phyloP scores from a whole-genome alignment of 1,140 invertebrate genomes.

The Drosophila setifemur region DNA sequence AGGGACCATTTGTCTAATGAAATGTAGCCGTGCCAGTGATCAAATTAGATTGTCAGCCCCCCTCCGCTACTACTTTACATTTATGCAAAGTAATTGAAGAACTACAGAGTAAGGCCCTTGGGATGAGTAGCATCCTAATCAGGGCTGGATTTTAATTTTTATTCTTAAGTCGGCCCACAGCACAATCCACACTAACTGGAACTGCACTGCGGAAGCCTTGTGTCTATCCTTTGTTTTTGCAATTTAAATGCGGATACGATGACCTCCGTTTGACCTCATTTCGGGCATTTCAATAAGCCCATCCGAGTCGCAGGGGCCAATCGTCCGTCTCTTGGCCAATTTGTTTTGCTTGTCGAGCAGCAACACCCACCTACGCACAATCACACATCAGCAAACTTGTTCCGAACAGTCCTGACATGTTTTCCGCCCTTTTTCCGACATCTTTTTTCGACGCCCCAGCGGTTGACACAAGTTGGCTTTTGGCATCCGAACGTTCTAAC shows the following conservation, averaged over 20 bases:
- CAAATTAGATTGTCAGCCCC: slow-evolving; percentile 63
- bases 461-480: slow-evolving; percentile 74
- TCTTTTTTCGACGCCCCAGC: slow-evolving; percentile 35
- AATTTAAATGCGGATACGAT: slow-evolving; percentile 25
- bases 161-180: slow-evolving; percentile 4
- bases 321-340: slow-evolving; percentile 55
- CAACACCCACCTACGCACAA: slow-evolving; percentile 15
- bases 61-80: slow-evolving; percentile 13
- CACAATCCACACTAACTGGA: background rate
- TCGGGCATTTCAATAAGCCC: slow-evolving; percentile 45
- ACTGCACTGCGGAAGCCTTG: slow-evolving; percentile 1
- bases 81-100: slow-evolving; percentile 58
- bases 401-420: slow-evolving; percentile 27
- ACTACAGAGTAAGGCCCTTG: background rate
- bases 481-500: slow-evolving; percentile 46
- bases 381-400: background rate
- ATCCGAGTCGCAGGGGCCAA: slow-evolving; percentile 32
- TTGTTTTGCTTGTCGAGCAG: slow-evolving; percentile 58
- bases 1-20: slow-evolving; percentile 77
- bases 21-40: slow-evolving; percentile 69
- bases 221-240: slow-evolving; percentile 19
- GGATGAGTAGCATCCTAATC: slow-evolving; percentile 14
- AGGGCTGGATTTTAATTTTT: slow-evolving; percentile 32
- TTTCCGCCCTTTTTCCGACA: slow-evolving; percentile 9
- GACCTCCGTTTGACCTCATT: slow-evolving; percentile 21